Evolutionary conservation across 2,113 vertebrate species (phyloP).

Genomic region (Sphyrna mokarran): DNA sequence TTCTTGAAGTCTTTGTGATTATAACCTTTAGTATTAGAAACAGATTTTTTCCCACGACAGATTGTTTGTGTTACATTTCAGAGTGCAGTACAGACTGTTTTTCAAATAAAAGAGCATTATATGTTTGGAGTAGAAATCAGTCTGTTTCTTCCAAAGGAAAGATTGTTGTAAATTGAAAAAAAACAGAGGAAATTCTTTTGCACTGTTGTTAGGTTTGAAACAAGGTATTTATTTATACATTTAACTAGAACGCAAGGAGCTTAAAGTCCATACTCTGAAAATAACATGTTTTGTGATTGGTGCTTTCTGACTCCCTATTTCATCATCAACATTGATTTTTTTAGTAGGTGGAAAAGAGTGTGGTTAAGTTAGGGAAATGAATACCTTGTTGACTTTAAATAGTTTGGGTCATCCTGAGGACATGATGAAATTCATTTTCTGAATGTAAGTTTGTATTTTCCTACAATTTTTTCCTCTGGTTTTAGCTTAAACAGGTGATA

Average conservation of each 20-base stretch:
- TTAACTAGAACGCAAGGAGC: background rate
- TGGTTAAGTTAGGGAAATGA: background rate
- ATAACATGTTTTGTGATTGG: background rate
- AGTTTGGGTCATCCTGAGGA: background rate
- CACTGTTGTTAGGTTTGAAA: background rate
- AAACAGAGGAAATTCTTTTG: background rate
- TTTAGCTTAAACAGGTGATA: background rate
- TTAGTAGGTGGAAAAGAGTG: background rate
- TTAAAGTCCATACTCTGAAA: background rate
- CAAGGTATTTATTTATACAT: background rate
- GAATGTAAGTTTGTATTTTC: background rate
- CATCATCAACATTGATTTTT: background rate
- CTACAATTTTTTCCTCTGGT: background rate
- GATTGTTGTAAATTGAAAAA: background rate
- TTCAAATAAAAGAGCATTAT: background rate
- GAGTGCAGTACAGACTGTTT: background rate
- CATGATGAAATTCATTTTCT: background rate
- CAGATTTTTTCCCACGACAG: background rate
- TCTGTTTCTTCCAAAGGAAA: slow-evolving; percentile 10
- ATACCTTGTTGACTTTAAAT: background rate
- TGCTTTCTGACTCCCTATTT: background rate
- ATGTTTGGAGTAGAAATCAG: background rate
- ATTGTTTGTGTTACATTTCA: background rate
- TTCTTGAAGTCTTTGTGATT: background rate
- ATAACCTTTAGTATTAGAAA: background rate